Base-by-base conservation (phyloP, 2,113 vertebrate genomes). In the Cervus canadensis region DNA sequence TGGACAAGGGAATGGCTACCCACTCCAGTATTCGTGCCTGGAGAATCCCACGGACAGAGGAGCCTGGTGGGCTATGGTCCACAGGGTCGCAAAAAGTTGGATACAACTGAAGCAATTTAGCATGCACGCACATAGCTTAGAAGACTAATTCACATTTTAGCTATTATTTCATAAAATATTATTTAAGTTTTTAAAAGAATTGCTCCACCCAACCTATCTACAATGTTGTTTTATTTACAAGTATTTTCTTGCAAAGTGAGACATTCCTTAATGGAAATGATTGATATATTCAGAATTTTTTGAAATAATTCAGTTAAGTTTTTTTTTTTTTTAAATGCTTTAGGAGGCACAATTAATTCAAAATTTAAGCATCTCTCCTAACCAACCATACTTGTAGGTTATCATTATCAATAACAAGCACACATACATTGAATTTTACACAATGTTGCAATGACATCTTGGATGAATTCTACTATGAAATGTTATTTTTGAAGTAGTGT, bases 381-480 rank as follows among this genome's bases (percentile, higher is more conserved):
- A 36, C 15, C 50, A 90, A 57, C 26, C 12, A 28, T 79, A 57
- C 7, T 82, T 57, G 17, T 89, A 91, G 52, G 43, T 59, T 92
- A 82, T 94, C 21, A 59, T 83, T 91, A 57, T 93, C 60, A 79
- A 6, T 95, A 79, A 48, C 30, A 57, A 94, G 43, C 62, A 56
- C 23, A 91, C 0, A 1, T 84, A 74, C 3, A 56, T 40, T 92
- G 40, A 95, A 67, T 97, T 97, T 10, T 88, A 67, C 8, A 90
- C 15, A 60, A 6, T 45, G 3, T 57, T 95, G 8, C 43, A 76
- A 54, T 93, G 52, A 57, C 36, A 79, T 79, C 43, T 89, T 94
- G 50, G 5, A 36, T 94, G 54, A 93, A 92, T 96, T 97, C 50
- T 86, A 23, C 50, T 92, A 91, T 67, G 30, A 96, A 96, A 94